These are phyloP conservation scores for Eupithecia subumbrata DNA, from an alignment of 2,888 invertebrate species.

Conservation along the genomic window DNA sequence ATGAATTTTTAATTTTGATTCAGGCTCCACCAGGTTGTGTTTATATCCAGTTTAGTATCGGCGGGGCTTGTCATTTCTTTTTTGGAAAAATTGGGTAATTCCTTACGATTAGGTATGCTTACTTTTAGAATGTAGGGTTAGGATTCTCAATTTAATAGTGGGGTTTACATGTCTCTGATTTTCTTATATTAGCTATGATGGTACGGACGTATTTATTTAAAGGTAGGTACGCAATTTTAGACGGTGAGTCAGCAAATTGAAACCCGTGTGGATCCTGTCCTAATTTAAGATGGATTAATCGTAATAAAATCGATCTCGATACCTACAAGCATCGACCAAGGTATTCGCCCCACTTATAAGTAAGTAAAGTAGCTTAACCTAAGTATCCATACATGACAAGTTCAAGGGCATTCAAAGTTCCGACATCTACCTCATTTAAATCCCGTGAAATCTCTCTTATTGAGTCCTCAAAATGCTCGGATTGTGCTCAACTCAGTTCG, in stretches of 20 bases:
- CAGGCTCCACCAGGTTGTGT: too few relatives aligned
- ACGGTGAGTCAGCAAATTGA: background rate
- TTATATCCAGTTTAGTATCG: too few relatives aligned
- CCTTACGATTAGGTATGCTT: too few relatives aligned
- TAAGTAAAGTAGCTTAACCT: background rate
- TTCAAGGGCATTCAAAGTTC: background rate
- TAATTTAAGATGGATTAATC: background rate
- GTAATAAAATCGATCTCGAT: background rate
- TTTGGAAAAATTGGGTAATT: too few relatives aligned
- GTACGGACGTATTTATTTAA: too few relatives aligned
- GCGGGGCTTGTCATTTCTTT: too few relatives aligned
- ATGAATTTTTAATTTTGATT: too few relatives aligned
- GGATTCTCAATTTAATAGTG: too few relatives aligned
- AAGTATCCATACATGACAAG: background rate
- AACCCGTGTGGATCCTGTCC: background rate
- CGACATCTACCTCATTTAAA: conserved; percentile 37
- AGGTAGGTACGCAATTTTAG: background rate
- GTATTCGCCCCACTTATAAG: background rate
- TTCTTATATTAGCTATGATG: too few relatives aligned
- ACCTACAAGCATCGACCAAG: background rate
- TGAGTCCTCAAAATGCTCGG: conserved; percentile 43
- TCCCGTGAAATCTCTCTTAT: conserved; percentile 57
- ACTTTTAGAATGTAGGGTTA: too few relatives aligned
- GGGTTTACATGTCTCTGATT: too few relatives aligned
- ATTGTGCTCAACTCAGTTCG: conserved; percentile 35